Evolutionary conservation across 2,797 vertebrate genomes (phyloP), one percentile per base, ranked within the genome.

Genomic region (Poecilia picta): DNA sequence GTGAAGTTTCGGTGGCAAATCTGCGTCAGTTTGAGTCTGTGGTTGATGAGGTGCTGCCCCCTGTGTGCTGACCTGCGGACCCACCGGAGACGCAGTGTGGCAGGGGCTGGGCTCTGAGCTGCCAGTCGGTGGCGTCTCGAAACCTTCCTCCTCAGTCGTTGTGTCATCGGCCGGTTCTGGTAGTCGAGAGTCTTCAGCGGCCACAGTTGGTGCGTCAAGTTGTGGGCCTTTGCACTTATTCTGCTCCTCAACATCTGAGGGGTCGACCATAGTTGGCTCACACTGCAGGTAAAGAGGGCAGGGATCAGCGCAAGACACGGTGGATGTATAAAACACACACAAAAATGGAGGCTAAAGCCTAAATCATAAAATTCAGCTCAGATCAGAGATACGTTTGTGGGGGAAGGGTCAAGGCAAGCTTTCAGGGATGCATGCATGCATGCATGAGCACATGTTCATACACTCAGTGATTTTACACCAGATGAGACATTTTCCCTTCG

Each of bases 1-100:
- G 91, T 99, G 98, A 85, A 99, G 71, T 89, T 98, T 95, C 1
- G 96, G 96, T 0, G 96, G 94, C 68, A 90, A 82, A 53, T 97
- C 96, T 66, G 90, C 91, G 28, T 84, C 87, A 1, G 84, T 84
- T 46, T 83, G 82, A 43, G 87, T 84, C 39, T 82, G 89, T 70
- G 89, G 88, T 55, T 89, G 39, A 85, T 75, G 72, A 57, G 89
- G 80, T 2, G 81, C 72, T 1, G 72, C 39, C 39, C 1, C 83
- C 53, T 80, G 74, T 39, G 83, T 13, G 64, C 75, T 7, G 7
- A 72, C 39, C 45, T 83, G 87, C 0, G 89, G 76, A 16, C 4
- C 85, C 0, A 13, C 13, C 0, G 77, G 31, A n/a, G 81, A 31
- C 0, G 89, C 89, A 2, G 75, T 4, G 70, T 92, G 93, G 84